Evolutionary conservation across 2,888 invertebrate genomes (phyloP).

Genomic region (Bombylius discolor): DNA sequence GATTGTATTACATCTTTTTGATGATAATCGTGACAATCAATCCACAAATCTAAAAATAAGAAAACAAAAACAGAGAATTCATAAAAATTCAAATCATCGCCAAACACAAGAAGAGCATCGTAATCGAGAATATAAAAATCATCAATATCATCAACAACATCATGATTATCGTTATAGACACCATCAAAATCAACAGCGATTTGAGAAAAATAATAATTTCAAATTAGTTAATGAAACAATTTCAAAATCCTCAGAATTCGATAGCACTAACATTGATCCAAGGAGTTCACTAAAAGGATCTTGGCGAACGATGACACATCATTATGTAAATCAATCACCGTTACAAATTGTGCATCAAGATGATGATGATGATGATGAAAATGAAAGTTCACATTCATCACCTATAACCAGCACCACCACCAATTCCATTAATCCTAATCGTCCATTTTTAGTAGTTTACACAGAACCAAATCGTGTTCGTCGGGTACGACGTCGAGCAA

Average conservation of each 20-base stretch:
- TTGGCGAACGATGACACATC: too few species aligned
- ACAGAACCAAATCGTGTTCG: conserved; percentile 56
- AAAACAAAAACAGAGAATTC: neutral
- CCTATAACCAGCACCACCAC: too few species aligned
- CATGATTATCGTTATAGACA: neutral
- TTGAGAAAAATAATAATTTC: neutral
- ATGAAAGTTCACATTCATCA: too few species aligned
- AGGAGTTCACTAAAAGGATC: too few species aligned
- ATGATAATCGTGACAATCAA: conserved; percentile 10
- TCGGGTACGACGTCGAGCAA: conserved; percentile 64
- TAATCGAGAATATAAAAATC: neutral
- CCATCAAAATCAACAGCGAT: neutral
- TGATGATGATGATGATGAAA: too few species aligned
- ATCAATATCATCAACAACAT: neutral
- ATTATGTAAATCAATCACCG: too few species aligned
- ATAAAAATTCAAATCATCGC: neutral
- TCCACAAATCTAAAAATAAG: neutral
- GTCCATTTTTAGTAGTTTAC: conserved; percentile 72
- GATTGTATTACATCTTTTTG: conserved; percentile 52
- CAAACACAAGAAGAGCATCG: neutral
- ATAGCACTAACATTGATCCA: too few species aligned
- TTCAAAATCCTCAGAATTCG: neutral
- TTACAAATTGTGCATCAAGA: too few species aligned
- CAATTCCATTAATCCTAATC: conserved; percentile 42
- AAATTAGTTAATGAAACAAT: neutral